Base-by-base conservation (phyloP, 1,140 invertebrate species). In the Camponotus floridanus region DNA sequence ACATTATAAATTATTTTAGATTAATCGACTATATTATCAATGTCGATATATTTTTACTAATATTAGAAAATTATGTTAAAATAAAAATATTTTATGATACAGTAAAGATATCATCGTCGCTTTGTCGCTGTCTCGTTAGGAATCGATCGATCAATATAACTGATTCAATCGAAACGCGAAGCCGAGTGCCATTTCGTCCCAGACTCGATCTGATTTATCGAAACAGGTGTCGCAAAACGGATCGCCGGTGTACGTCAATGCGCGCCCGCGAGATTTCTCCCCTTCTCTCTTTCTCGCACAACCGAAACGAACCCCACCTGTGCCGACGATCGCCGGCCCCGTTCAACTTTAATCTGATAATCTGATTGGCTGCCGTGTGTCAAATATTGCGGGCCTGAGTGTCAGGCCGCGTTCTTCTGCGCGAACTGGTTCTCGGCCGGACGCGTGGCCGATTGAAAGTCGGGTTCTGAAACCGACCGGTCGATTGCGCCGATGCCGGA, bases 341-440 rank as follows among this genome's bases (percentile, higher is more conserved):
- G 84, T 71, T 91, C 91, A 91, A 91, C 87, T 92, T 92, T 94
- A 94, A 94, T 94, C 92, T 92, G 93, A 94, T 94, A 93, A 94
- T 94, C 93, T 93, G 93, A 94, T 93, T 93, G 93, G 93, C 92
- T 92, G 92, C 91, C 83, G 93, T 87, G 92, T 93, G 93, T 94
- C 93, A 94, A 94, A 94, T 94, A 94, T 94, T 94, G 91, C 91
- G 87, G 91, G 86, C 88, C 88, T 86, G 89, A 84, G 87, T 91
- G 93, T 91, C 92, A 92, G 86, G 91, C 71, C 86, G 81, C 85
- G 89, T 92, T 92, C 92, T 92, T 87, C 76, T 87, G 70, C 65
- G 80, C 87, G 87, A 91, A 91, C 91, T 91, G 91, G 91, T 91
- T 91, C 76, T 84, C 79, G 79, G 57, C n/a, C 57, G 88, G 88